Conservation (phyloP, 2,113 vertebrate species). For the Piprites chloris region DNA sequence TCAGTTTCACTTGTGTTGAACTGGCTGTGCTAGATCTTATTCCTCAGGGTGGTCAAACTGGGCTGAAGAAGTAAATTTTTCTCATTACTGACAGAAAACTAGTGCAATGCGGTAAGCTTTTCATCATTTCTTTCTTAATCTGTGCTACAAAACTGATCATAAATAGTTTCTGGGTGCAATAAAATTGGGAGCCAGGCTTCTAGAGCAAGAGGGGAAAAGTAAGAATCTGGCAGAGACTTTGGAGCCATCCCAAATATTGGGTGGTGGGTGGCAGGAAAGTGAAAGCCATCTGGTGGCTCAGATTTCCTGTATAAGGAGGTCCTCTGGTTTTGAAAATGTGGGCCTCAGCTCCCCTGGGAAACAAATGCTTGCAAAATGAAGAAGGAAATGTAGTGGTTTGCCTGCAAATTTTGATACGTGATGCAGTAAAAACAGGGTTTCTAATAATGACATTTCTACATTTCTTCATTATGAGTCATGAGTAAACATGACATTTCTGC, state of each 20-base stretch:
- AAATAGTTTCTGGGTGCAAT: constrained; percentile 56
- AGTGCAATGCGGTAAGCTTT: background rate
- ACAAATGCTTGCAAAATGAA: constrained; percentile 45
- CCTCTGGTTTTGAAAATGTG: constrained; percentile 51
- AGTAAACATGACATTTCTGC: constrained; percentile 64
- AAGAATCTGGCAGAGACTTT: constrained; percentile 52
- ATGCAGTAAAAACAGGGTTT: constrained; percentile 53
- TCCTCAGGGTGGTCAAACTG: background rate
- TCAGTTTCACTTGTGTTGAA: background rate
- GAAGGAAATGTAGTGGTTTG: constrained; percentile 36
- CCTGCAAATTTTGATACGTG: constrained; percentile 28
- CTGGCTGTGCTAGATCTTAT: background rate
- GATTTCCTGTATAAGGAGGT: constrained; percentile 60
- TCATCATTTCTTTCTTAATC: constrained; percentile 15
- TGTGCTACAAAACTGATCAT: constrained; percentile 23
- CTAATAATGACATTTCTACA: constrained; percentile 59
- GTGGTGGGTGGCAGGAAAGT: constrained; percentile 55
- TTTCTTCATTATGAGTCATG: constrained; percentile 62
- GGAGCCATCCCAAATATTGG: constrained; percentile 62
- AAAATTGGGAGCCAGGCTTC: constrained; percentile 54
- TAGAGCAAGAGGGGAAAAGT: constrained; percentile 50
- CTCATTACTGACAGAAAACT: background rate
- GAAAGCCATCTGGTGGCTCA: constrained; percentile 61
- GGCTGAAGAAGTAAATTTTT: background rate
- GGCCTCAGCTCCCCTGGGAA: constrained; percentile 36